Conservation (phyloP, 2,888 invertebrate genomes). For the Pocota personata region DNA sequence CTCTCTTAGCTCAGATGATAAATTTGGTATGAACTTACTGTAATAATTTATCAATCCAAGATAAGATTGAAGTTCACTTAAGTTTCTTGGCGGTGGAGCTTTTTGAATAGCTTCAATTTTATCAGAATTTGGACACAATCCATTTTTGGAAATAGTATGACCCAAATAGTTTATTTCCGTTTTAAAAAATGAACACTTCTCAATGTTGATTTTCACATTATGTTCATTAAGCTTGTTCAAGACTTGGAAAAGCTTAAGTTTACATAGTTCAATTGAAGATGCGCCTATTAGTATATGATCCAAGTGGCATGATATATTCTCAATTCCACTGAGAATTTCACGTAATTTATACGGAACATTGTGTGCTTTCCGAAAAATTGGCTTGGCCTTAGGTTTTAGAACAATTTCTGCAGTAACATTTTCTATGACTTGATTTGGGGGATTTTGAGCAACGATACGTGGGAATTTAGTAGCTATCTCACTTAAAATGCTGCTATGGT, state of each 20-base stretch:
- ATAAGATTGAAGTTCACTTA: conserved; percentile 18
- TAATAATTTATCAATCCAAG: conserved; percentile 38
- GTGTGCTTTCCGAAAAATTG: neutral
- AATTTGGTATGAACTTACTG: conserved; percentile 26
- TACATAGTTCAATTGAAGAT: neutral
- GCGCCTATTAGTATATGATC: neutral
- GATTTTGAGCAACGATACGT: neutral
- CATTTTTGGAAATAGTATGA: no score
- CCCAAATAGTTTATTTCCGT: no score
- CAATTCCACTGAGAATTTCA: neutral
- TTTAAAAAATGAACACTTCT: no score
- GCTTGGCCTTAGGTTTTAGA: no score
- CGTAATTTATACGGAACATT: neutral
- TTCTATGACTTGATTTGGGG: no score
- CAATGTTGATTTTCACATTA: no score
- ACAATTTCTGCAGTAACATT: no score
- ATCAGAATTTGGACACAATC: neutral
- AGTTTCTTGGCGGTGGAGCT: no score
- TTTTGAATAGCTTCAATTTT: neutral
- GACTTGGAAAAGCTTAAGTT: no score
- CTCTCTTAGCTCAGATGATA: neutral
- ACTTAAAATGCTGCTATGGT: neutral
- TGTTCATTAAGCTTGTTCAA: no score
- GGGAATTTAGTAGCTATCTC: neutral
- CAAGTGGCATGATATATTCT: neutral